Evolutionary conservation across 1,140 invertebrate species (phyloP).

Genomic region (Drosophila malerkotliana): DNA sequence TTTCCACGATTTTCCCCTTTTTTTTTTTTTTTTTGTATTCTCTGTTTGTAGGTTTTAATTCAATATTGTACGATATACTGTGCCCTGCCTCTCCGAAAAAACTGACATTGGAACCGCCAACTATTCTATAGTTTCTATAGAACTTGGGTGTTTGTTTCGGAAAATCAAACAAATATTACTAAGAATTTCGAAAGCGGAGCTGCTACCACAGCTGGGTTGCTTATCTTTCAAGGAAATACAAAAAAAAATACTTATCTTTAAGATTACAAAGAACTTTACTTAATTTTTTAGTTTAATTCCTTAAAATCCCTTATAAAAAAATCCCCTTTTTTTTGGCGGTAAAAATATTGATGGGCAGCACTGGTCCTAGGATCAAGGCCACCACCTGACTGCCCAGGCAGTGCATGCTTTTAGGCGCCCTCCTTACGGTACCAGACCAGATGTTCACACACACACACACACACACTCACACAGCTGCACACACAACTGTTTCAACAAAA

Average conservation of each 20-base stretch:
- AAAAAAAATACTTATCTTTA: not conserved
- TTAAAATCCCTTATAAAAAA: not conserved
- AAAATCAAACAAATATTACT: too few species aligned
- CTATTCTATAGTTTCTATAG: not conserved
- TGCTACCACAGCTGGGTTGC: too few species aligned
- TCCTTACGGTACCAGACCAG: conserved; percentile 10
- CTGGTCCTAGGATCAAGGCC: conserved; percentile 8
- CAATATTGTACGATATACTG: not conserved
- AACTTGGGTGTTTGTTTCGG: too few species aligned
- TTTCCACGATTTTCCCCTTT: too few species aligned
- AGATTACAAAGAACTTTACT: not conserved
- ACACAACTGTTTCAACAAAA: conserved; percentile 63
- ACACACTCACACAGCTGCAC: conserved; percentile 1
- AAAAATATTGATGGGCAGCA: conserved; percentile 10
- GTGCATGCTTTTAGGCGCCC: conserved; percentile 12
- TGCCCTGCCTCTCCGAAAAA: not conserved
- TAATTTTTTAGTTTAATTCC: too few species aligned
- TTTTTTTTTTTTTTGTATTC: too few species aligned
- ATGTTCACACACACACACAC: conserved; percentile 15
- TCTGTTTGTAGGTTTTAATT: conserved; percentile 1
- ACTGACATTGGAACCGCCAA: not conserved
- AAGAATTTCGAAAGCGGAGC: too few species aligned
- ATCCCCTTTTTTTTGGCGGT: not conserved
- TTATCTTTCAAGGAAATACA: too few species aligned
- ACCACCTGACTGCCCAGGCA: conserved; percentile 5